Conservation (phyloP, 2,888 invertebrate genomes). For the Agrilus mali region DNA sequence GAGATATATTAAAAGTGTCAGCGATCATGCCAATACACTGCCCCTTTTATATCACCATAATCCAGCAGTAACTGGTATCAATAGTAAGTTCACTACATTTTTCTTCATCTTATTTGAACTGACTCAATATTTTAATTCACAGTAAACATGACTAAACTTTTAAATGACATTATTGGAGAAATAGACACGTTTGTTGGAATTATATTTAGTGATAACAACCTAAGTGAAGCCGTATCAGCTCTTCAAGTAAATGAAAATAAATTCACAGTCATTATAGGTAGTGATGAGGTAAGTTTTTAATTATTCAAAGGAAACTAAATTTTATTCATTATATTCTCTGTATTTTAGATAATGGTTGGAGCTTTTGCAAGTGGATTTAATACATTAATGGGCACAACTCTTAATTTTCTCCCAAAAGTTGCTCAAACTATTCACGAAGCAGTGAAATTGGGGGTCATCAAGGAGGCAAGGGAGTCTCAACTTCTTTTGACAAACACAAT, state of each 20-base stretch:
- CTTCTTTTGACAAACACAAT: slow-evolving; percentile 39
- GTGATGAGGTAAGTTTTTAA: slow-evolving; percentile 23
- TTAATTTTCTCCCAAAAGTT: slow-evolving; percentile 47
- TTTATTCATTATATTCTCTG: neutral
- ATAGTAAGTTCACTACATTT: slow-evolving; percentile 40
- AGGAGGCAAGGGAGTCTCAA: slow-evolving; percentile 41
- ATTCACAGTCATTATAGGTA: slow-evolving; percentile 28
- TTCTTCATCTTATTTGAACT: neutral
- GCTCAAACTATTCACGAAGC: slow-evolving; percentile 43
- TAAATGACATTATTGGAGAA: slow-evolving; percentile 29
- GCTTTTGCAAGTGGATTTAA: slow-evolving; percentile 51
- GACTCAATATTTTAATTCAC: neutral
- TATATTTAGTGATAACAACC: slow-evolving; percentile 26
- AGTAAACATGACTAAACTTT: slow-evolving; percentile 28
- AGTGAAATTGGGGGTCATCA: slow-evolving; percentile 37
- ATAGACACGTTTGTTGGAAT: slow-evolving; percentile 30
- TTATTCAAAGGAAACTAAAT: no score
- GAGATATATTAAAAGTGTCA: slow-evolving; percentile 49
- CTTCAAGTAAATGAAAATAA: slow-evolving; percentile 26
- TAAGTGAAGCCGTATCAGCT: slow-evolving; percentile 25
- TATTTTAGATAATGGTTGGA: slow-evolving; percentile 44
- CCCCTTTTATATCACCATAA: slow-evolving; percentile 73
- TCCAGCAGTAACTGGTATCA: slow-evolving; percentile 53
- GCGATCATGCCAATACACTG: slow-evolving; percentile 52
- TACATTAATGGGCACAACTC: slow-evolving; percentile 51